Evolutionary conservation across 1,140 invertebrate genomes (phyloP), one percentile per base, ranked within the genome.

Genomic region (Littorina saxatilis): DNA sequence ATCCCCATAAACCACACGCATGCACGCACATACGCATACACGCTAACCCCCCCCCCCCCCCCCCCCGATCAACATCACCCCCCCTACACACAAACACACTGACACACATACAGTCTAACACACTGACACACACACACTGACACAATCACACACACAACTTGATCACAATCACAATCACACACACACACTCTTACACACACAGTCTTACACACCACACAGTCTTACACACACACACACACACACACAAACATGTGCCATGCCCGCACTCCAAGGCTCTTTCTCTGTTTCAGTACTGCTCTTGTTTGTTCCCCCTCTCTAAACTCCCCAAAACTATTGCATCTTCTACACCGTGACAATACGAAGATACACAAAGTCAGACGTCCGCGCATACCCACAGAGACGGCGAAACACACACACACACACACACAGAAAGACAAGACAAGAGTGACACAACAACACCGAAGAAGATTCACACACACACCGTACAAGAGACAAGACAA

Each of bases 181-280:
- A 58, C 55, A 58, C 55, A 58, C 55, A 27, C 55, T 15, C n/a
- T 15, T 23, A 58, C 55, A 58, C 63, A 68, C 63, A 35, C 63
- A 68, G 27, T 7, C 63, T 35, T n/a, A 68, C 63, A 35, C 63
- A 68, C 63, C 63, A 68, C 27, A n/a, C 63, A 68, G 5, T 5
- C 63, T 35, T 32, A 68, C 63, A 68, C 63, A 68, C 63, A 68
- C 29, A 68, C 63, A 68, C 63, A 9, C 63, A 68, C 29, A 68
- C 35, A 9, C 63, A 68, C n/a, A 7, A 13, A 68, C 63, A 68
- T 32, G 11, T 23, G 29, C 7, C 29, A 68, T 9, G 23, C 63
- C 29, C 63, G 35, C 63, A 37, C 35, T 7, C 58, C 13, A 9
- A 27, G 9, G 47, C 47, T 11, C n/a, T n/a, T n/a, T n/a, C n/a